These are phyloP conservation scores for Carposina sasakii DNA, from an alignment of 1,140 invertebrate genomes.

Conservation along the genomic window DNA sequence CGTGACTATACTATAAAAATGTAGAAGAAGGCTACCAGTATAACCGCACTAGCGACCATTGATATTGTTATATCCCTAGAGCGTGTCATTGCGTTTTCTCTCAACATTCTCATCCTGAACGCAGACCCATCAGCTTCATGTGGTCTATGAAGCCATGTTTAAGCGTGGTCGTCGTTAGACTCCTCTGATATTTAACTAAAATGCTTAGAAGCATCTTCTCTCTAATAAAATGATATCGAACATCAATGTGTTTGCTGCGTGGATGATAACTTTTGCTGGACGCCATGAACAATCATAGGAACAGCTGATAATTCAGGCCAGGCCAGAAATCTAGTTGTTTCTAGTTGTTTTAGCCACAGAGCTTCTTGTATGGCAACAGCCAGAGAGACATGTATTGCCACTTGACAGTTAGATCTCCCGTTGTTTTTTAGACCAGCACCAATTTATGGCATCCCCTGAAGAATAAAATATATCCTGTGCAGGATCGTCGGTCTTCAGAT, in stretches of 20 bases:
- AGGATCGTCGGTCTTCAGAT: conserved; percentile 36
- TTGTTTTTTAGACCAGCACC: conserved; percentile 43
- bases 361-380: conserved; percentile 23
- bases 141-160: too few species aligned
- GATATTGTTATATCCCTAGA: too few species aligned
- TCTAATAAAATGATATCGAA: conserved; percentile 44
- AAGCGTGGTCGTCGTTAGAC: too few species aligned
- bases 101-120: too few species aligned
- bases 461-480: conserved; percentile 41
- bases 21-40: too few species aligned
- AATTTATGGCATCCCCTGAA: conserved; percentile 35
- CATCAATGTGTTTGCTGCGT: conserved; percentile 44
- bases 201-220: too few species aligned
- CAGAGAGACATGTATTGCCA: conserved; percentile 46
- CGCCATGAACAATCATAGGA: conserved; percentile 22
- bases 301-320: conserved; percentile 5
- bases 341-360: conserved; percentile 25
- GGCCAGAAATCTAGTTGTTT: conserved; percentile 12
- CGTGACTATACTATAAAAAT: too few species aligned
- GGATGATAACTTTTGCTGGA: conserved; percentile 44
- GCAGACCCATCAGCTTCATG: too few species aligned
- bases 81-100: too few species aligned
- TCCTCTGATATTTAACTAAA: too few species aligned
- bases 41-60: too few species aligned
- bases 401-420: conserved; percentile 43